Evolutionary conservation across 92 coral and sea anemone species (phyloP), one percentile per base, ranked within the genome.

Genomic region (Chrysogorgia sp.): DNA sequence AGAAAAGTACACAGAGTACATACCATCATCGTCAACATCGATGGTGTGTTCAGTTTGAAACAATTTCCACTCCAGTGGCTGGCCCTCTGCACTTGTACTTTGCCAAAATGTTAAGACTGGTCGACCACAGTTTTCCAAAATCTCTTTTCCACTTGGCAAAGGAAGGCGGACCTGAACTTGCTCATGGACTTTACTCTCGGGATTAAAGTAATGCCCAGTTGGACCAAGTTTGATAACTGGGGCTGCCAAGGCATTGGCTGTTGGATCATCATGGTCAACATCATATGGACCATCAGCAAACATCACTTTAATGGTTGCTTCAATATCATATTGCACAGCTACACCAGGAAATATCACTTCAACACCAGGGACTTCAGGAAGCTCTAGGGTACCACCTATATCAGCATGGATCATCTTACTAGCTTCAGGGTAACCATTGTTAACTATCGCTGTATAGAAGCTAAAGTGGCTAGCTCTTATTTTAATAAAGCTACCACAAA

Each of bases 261-360:
- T 49, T 2, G 88, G 85, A 53, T 91, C 92, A 60, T 65, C 37
- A 62, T 94, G 98, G 49, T 94, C 90, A 0, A 89, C 97, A 59
- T 94, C 97, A 68, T 89, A 94, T 24, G 98, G 97, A 40, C 86
- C 91, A 81, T 89, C 97, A 28, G 94, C 92, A 83, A 90, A 94
- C 63, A 94, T 83, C 40, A 94, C 98, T 71, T 84, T 89, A 40
- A 94, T 80, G 33, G 96, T 89, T 0, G 98, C 98, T 69, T 87
- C 89, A 21, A 94, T 91, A 76, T 94, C 98, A 67, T 94, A 75
- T 35, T 91, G 68, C 34, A 94, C 60, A 0, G 97, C 88, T 14
- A 97, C 83, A 74, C 84, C 97, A n/a, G 98, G 98, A 58, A 94
- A 91, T 34, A 83, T 82, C 28, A 94, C 83, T 61, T 91, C 93